Conservation (phyloP, 2,113 vertebrate species). For the Herpailurus yagouaroundi region DNA sequence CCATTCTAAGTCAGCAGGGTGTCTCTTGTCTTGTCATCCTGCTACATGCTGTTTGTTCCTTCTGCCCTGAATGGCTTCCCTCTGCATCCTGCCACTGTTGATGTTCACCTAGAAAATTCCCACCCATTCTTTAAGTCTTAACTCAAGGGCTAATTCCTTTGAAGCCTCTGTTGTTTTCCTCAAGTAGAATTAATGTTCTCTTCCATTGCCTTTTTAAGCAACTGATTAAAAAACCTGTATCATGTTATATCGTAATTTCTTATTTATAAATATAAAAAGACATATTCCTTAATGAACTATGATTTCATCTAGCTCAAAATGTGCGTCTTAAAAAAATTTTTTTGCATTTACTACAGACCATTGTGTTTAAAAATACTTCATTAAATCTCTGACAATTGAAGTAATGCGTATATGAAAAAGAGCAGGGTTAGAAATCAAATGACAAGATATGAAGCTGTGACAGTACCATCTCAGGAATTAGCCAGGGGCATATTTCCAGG, state of each 20-base stretch:
- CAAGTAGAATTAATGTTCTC: slow-evolving; percentile 20
- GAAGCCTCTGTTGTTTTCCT: neutral
- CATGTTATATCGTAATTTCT: neutral
- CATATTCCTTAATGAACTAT: neutral
- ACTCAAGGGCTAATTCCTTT: neutral
- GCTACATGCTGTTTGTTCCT: neutral
- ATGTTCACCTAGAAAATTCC: neutral
- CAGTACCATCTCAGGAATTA: neutral
- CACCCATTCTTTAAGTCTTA: neutral
- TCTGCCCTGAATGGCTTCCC: neutral
- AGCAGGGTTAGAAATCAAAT: slow-evolving; percentile 30
- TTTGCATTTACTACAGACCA: neutral
- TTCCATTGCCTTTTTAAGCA: neutral
- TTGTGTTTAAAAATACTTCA: neutral
- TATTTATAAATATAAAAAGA: neutral
- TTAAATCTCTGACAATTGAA: neutral
- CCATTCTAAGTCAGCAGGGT: neutral
- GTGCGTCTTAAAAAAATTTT: neutral
- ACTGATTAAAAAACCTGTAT: neutral
- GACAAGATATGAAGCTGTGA: neutral
- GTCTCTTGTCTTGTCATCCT: neutral
- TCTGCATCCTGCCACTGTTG: neutral
- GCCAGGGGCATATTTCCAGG: neutral
- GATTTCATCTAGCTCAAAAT: neutral
- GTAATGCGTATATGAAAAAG: neutral